Base-by-base conservation (phyloP, 2,888 invertebrate species). In the Tethea ocularis region DNA sequence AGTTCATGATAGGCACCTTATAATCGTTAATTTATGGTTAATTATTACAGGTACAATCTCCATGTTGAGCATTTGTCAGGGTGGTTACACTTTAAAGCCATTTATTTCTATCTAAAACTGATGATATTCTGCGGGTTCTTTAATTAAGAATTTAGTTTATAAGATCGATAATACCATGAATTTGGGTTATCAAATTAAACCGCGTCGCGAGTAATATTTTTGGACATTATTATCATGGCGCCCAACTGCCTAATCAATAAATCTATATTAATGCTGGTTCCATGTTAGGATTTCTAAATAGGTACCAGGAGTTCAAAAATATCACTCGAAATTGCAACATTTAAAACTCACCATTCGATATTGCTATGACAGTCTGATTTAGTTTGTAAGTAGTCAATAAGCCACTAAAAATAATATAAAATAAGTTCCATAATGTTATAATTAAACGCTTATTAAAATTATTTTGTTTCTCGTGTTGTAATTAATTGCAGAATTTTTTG, bases 321-420 rank as follows among this genome's bases (percentile, higher is more conserved):
- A 24, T 38, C 56, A 46, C 56, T 41, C 17, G 52, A 57, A 38
- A 51, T 59, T 22, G 59, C 26, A 46, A 46, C n/a, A 20, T 55
- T 58, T 46, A 63, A 68, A 72, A 82, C 90, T 89, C 89, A 88
- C 90, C 90, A 90, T 91, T 91, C 89, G 90, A 91, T 87, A 79
- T 71, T 79, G 74, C 82, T 78, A 77, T 73, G 77, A 80, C 88
- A 90, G 90, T 89, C 90, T 91, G 90, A 89, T 80, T 64, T 89
- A 89, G 81, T 24, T n/a, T 70, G 5, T 82, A 82, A 74, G 67
- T 57, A 64, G 57, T 24, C 51, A 17, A 17, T 61, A 60, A 61
- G 29, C 7, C 20, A n/a, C 33, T 33, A 33, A n/a, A 13, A 8
- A 20, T 33, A 20, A 20, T n/a, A 2, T 13, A 22, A 20, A 20